Conservation (phyloP, 2,797 vertebrate species). For the Peromyscus nudipes region DNA sequence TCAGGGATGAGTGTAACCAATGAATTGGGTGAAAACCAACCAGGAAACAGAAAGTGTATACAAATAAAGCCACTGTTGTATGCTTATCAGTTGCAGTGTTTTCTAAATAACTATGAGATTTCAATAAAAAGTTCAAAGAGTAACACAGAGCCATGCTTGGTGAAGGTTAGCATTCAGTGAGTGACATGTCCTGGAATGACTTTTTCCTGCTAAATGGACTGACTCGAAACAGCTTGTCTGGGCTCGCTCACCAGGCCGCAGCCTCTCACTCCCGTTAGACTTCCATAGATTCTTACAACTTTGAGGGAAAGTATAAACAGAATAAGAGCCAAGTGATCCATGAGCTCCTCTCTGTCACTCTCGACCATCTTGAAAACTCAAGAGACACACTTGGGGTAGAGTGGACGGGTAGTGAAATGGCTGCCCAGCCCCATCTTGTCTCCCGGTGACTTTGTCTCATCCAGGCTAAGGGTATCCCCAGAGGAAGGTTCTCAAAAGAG, state of each 20-base stretch:
- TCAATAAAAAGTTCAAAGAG: slow-evolving; percentile 24
- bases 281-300: slow-evolving; percentile 75
- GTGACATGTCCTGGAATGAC: slow-evolving; percentile 34
- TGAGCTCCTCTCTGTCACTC: slow-evolving; percentile 77
- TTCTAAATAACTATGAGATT: slow-evolving; percentile 17
- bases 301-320: slow-evolving; percentile 24
- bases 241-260: slow-evolving; percentile 49
- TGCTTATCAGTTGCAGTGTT: background rate
- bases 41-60: slow-evolving; percentile 41
- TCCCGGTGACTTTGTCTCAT: background rate
- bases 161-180: background rate
- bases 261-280: slow-evolving; percentile 73
- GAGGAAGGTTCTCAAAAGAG: background rate
- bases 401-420: slow-evolving; percentile 63
- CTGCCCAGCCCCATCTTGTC: background rate
- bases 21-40: background rate
- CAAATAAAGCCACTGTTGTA: slow-evolving; percentile 60
- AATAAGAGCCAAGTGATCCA: slow-evolving; percentile 77
- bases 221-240: slow-evolving; percentile 72
- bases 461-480: background rate
- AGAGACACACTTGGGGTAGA: slow-evolving; percentile 73
- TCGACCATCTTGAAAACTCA: slow-evolving; percentile 67
- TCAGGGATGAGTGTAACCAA: background rate
- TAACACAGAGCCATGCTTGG: background rate
- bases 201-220: slow-evolving; percentile 17